A percentile compares a stretch with the other conserved stretches of the same genome.
phyloP scores from a whole-genome alignment of 2,113 vertebrate genomes.

The Atrichornis clamosus region DNA sequence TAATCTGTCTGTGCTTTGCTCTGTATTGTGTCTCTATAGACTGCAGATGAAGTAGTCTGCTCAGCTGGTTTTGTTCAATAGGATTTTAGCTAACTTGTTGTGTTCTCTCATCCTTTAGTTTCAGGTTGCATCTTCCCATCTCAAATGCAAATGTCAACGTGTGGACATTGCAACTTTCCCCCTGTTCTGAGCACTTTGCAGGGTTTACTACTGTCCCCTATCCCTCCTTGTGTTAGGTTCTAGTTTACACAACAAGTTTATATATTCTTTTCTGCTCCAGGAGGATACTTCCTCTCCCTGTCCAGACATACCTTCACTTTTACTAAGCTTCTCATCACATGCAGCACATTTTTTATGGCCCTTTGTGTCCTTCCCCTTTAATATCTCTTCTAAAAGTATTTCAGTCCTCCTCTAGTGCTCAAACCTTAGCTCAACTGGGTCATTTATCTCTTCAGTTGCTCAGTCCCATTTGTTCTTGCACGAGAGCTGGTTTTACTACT shows the following conservation, averaged over 20 bases:
- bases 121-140: neutral
- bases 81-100: neutral
- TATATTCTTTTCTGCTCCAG: neutral
- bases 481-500: neutral
- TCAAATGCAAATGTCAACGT: neutral
- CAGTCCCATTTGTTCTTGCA: neutral
- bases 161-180: neutral
- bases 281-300: neutral
- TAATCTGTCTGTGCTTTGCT: neutral
- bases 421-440: neutral
- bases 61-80: neutral
- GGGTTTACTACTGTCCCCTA: neutral
- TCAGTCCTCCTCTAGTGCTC: neutral
- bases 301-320: neutral
- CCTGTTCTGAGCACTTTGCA: neutral
- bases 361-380: neutral
- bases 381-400: neutral
- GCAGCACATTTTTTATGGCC: neutral
- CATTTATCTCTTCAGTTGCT: neutral
- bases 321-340: neutral
- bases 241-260: neutral
- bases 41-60: neutral
- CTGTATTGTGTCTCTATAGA: neutral
- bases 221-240: neutral
- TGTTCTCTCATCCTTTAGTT: neutral